Conservation (phyloP, 2,888 invertebrate genomes). For the Mythimna ferrago region DNA sequence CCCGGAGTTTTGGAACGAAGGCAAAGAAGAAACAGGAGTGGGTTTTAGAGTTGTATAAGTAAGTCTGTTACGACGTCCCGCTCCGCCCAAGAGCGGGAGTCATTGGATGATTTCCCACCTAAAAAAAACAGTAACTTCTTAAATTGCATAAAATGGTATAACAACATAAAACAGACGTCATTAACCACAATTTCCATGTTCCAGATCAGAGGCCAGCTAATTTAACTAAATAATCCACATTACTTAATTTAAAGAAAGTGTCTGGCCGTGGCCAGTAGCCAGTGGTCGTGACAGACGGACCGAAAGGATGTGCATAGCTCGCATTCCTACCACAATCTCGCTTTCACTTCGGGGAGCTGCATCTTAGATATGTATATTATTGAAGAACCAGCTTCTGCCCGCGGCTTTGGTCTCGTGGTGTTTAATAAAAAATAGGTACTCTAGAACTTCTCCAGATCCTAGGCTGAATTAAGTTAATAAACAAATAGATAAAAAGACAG, state of each 20-base stretch:
- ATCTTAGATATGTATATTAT: conserved; percentile 57
- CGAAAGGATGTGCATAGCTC: conserved; percentile 71
- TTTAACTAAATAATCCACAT: conserved; percentile 6
- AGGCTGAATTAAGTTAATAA: background rate
- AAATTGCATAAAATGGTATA: background rate
- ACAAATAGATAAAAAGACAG: no score
- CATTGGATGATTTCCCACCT: no score
- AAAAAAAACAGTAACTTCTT: background rate
- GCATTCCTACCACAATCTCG: conserved; percentile 64
- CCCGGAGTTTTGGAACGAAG: no score
- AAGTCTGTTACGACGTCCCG: no score
- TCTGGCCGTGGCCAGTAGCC: conserved; percentile 36
- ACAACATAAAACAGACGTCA: background rate
- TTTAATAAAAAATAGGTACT: background rate
- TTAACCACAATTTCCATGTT: background rate
- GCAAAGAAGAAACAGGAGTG: no score
- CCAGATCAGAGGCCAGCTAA: conserved; percentile 3
- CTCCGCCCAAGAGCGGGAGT: no score
- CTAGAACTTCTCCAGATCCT: background rate
- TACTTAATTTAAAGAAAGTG: conserved; percentile 56
- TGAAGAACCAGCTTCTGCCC: background rate
- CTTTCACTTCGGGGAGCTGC: conserved; percentile 69
- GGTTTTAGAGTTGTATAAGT: no score
- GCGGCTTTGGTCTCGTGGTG: background rate
- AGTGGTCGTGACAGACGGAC: conserved; percentile 62